Evolutionary conservation across 2,888 invertebrate species (phyloP), one percentile per base, ranked within the genome.

Genomic region (Plebejus melissa): DNA sequence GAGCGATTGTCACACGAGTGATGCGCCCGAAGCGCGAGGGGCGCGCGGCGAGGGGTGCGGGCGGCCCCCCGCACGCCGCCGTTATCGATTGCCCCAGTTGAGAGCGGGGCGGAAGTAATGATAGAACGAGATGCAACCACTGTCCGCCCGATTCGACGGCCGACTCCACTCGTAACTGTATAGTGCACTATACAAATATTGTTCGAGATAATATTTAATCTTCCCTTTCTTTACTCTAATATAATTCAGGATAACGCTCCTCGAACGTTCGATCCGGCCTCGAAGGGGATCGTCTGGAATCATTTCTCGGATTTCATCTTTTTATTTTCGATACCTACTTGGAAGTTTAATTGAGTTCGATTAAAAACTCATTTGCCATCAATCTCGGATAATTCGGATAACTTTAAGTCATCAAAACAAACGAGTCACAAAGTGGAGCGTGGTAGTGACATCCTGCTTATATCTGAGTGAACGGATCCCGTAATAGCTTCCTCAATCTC

Each of bases 21-120:
- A 91, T 90, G 90, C 89, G 88, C 87, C 85, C 84, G 82, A 83
- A 84, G 85, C 84, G 82, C 82, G 82, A 82, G 84, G 82, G 81
- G 82, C 82, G 83, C 77, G 85, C 86, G 86, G 82, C 46, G 83
- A 82, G 79, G 83, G 82, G 81, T 83, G 81, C 81, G 81, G 78
- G 81, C 79, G 82, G 82, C 82, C 79, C 83, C 83, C 85, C 84
- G 83, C 83, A 79, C 79, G 85, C 85, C 88, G 84, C 87, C 84
- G 86, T 85, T 94, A 95, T 95, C 94, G 95, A 95, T 95, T 94
- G 95, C 94, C 95, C 95, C 94, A 95, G 94, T 94, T 95, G 94
- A 93, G 91, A 94, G 91, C 89, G 90, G 90, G 89, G 90, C 90
- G 93, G 90, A 91, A 92, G 89, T 88, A 90, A 90, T 89, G 92